Percentiles rank a stretch among this genome's conserved stretches.
phyloP scores from a whole-genome alignment of 2,113 vertebrate species.

The Thermophis baileyi region DNA sequence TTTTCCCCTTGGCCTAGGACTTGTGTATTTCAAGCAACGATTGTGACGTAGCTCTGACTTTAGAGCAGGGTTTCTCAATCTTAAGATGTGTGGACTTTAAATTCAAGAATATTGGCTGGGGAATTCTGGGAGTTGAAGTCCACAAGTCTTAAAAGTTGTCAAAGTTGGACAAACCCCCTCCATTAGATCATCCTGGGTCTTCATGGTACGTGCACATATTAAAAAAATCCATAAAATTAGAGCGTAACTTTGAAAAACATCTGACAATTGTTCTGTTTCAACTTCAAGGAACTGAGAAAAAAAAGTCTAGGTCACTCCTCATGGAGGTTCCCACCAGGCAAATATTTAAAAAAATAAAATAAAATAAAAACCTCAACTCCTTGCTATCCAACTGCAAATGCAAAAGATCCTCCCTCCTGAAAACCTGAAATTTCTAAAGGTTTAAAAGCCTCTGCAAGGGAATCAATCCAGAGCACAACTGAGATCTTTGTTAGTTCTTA shows the following conservation, averaged over 20 bases:
- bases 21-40: background rate
- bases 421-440: background rate
- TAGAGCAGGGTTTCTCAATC: background rate
- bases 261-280: no score
- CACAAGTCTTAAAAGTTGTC: background rate
- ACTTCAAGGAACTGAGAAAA: background rate
- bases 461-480: background rate
- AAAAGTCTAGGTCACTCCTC: background rate
- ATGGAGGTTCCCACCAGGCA: no score
- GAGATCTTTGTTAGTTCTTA: background rate
- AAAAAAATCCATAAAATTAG: background rate
- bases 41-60: no score
- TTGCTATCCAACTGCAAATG: background rate
- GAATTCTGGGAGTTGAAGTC: background rate
- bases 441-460: background rate
- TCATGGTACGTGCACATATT: background rate
- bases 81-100: background rate
- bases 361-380: background rate
- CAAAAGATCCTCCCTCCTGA: background rate
- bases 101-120: background rate
- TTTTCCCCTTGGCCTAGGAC: no score
- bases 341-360: no score
- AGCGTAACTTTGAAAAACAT: background rate
- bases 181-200: background rate
- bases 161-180: background rate